Base-by-base conservation (phyloP, 2,888 invertebrate genomes). In the Lycophotia porphyrea region DNA sequence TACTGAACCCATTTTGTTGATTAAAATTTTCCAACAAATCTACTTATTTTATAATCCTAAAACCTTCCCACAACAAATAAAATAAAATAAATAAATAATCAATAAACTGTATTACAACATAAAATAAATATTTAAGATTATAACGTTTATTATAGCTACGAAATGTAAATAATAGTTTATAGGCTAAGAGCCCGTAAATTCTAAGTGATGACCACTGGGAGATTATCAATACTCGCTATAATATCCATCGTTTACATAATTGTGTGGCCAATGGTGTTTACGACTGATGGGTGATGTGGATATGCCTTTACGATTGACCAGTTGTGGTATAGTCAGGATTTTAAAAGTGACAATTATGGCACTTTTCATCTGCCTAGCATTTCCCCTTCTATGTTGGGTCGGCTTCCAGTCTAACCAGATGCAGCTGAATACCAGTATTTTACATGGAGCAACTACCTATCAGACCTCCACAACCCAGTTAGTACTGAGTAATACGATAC, bases 161-260 rank as follows among this genome's bases (percentile, higher is more conserved):
- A 80, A 87, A 85, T 86, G 83, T 87, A 86, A 87, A 86, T 87
- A 86, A 75, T 77, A 52, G 81, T 83, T 84, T 68, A 78, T 81
- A 73, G 73, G 34, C 47, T 77, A 74, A 79, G 68, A 82, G 78
- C 71, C 80, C 76, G 76, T 89, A 88, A 88, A 88, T 86, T 80
- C 71, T 76, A 81, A 87, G 76, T 82, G 84, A 80, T 83, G 87
- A 80, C 84, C 88, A 87, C 78, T 75, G 67, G 61, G 64, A 81
- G 84, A 87, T 82, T 84, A 84, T 72, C 65, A 55, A 74, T 27
- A 68, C 61, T 65, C 47, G 63, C 39, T 69, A 63, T 75, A 72
- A 79, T 80, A 74, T 81, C 71, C 71, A 76, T 81, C 75, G 73
- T 86, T 86, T 79, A 78, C 81, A 88, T 86, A 82, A 81, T 81